Percentiles rank a stretch among this genome's conserved stretches.
Evolutionary conservation across 2,113 vertebrate species (phyloP).

Genomic region (Tilapia sparmanii): DNA sequence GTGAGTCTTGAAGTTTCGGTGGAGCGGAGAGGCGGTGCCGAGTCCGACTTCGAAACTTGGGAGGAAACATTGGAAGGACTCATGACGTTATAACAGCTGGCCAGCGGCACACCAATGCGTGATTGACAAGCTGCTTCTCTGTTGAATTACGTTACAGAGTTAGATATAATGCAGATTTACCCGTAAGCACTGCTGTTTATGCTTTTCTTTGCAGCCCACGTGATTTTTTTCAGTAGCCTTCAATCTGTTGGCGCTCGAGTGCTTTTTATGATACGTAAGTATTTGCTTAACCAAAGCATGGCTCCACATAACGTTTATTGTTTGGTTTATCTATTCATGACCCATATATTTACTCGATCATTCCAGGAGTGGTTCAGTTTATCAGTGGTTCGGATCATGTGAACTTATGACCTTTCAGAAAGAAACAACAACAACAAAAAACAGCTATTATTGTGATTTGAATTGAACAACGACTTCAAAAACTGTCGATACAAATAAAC

Average conservation of each 20-base stretch:
- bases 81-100: neutral
- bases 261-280: neutral
- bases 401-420: neutral
- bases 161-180: neutral
- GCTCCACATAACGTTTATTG: neutral
- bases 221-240: accelerated
- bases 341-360: neutral
- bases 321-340: neutral
- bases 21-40: neutral
- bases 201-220: neutral
- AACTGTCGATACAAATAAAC: neutral
- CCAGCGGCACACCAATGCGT: no score
- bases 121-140: neutral
- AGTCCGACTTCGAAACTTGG: neutral
- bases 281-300: neutral
- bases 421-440: neutral
- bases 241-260: neutral
- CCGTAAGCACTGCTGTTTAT: neutral
- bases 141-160: neutral
- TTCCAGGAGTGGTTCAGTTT: neutral
- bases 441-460: neutral
- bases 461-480: neutral
- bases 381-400: neutral
- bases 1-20: neutral
- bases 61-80: neutral